phyloP scores from a whole-genome alignment of 1,140 invertebrate genomes.

The Cotesia vestalis region DNA sequence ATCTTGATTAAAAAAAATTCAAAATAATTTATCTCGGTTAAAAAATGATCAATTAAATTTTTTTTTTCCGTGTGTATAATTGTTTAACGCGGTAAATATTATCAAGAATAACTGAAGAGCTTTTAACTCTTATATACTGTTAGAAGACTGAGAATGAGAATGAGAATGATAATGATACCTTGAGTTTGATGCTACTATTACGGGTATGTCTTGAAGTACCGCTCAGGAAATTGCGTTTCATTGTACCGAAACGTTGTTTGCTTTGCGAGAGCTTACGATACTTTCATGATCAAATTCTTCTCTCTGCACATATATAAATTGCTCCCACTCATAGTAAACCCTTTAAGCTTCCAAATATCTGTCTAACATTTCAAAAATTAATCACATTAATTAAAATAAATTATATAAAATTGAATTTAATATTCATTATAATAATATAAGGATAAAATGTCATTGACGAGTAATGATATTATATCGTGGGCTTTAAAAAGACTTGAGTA shows the following conservation, averaged over 20 bases:
- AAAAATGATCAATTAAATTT: too few species aligned
- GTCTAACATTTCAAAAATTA: too few species aligned
- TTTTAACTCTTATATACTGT: constrained; percentile 42
- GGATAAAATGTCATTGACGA: too few species aligned
- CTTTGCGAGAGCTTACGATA: constrained; percentile 51
- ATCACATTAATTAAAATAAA: too few species aligned
- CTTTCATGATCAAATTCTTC: constrained; percentile 29
- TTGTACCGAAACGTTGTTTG: constrained; percentile 57
- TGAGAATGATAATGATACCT: background rate
- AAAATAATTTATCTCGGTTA: too few species aligned
- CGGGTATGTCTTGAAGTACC: constrained; percentile 33
- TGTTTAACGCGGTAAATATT: constrained; percentile 52
- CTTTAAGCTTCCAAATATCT: too few species aligned
- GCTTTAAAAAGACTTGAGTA: constrained; percentile 6
- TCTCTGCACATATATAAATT: background rate
- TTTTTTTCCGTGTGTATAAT: constrained; percentile 24
- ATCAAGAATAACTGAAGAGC: constrained; percentile 44
- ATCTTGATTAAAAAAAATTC: too few species aligned
- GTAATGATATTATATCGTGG: background rate
- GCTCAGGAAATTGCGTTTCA: constrained; percentile 59
- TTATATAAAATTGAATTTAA: too few species aligned
- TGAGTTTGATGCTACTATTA: constrained; percentile 6
- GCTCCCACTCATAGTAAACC: too few species aligned
- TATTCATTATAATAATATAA: too few species aligned
- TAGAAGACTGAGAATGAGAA: constrained; percentile 51